Conservation (phyloP, 2,888 invertebrate species). For the Pachliopta kotzebuea region DNA sequence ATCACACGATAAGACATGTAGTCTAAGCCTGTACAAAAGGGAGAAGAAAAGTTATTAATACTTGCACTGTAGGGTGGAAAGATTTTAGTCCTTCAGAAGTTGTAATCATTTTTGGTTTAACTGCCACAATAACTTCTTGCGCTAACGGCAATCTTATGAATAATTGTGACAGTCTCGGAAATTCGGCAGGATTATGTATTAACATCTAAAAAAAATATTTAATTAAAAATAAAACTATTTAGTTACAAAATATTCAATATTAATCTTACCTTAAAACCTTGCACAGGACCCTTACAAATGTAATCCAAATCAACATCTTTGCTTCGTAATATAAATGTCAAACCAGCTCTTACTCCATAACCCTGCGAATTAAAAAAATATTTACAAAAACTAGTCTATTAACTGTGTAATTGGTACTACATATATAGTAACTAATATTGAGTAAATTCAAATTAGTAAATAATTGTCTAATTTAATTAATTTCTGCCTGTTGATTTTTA, state of each 20-base stretch:
- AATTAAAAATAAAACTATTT: background rate
- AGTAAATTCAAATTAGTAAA: too few relatives aligned
- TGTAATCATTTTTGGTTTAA: conserved; percentile 88
- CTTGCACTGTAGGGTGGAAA: conserved; percentile 79
- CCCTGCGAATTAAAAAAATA: conserved; percentile 58
- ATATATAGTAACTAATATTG: too few relatives aligned
- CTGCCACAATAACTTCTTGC: conserved; percentile 85
- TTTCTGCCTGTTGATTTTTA: too few relatives aligned
- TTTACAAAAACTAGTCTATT: too few relatives aligned
- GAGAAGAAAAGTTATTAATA: conserved; percentile 6
- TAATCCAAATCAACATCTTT: conserved; percentile 83
- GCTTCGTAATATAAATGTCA: conserved; percentile 82
- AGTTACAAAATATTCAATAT: background rate
- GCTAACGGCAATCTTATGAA: conserved; percentile 86
- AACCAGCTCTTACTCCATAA: conserved; percentile 84
- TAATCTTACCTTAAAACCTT: conserved; percentile 84
- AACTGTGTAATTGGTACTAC: too few relatives aligned
- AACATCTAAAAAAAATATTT: conserved; percentile 67
- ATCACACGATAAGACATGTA: too few relatives aligned
- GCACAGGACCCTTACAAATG: conserved; percentile 85
- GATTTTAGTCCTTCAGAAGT: conserved; percentile 83
- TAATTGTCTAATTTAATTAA: too few relatives aligned
- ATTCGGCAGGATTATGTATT: conserved; percentile 85
- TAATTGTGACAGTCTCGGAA: conserved; percentile 84
- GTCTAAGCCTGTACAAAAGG: too few relatives aligned